Conservation (phyloP, 2,113 vertebrate genomes). For the Bambusicola thoracicus region DNA sequence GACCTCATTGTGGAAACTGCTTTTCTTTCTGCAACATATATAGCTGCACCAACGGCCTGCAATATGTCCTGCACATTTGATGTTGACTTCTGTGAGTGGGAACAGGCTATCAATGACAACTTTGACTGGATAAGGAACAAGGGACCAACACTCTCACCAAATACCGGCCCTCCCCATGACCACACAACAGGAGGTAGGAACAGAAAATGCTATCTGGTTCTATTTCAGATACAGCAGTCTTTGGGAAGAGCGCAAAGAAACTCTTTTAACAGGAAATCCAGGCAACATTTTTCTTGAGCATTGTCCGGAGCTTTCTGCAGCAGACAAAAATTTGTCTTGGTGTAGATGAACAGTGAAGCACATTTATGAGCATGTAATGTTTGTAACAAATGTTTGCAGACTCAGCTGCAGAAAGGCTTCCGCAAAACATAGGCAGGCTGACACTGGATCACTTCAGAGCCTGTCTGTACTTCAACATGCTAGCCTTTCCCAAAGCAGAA, state of each 20-base stretch:
- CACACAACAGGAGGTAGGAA: slow-evolving; percentile 83
- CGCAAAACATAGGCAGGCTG: background rate
- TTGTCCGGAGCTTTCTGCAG: background rate
- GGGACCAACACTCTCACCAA: slow-evolving; percentile 76
- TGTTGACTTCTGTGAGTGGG: slow-evolving; percentile 77
- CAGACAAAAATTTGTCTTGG: background rate
- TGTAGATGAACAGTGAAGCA: background rate
- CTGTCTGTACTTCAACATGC: background rate
- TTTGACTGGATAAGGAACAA: slow-evolving; percentile 82
- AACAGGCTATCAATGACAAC: slow-evolving; percentile 75
- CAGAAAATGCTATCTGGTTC: background rate
- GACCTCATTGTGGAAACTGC: background rate
- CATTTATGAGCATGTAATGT: background rate
- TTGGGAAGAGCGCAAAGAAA: background rate
- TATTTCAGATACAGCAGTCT: background rate
- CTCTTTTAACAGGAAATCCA: background rate
- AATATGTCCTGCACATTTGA: slow-evolving; percentile 75
- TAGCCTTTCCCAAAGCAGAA: background rate
- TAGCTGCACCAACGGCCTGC: slow-evolving; percentile 1
- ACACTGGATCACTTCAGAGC: background rate
- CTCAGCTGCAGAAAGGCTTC: background rate
- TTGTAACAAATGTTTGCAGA: background rate
- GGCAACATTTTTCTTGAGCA: background rate
- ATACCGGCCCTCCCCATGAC: slow-evolving; percentile 79
- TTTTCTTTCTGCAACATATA: background rate